Evolutionary conservation across 2,888 invertebrate genomes (phyloP), one percentile per base, ranked within the genome.

Genomic region (Apodemia zela): DNA sequence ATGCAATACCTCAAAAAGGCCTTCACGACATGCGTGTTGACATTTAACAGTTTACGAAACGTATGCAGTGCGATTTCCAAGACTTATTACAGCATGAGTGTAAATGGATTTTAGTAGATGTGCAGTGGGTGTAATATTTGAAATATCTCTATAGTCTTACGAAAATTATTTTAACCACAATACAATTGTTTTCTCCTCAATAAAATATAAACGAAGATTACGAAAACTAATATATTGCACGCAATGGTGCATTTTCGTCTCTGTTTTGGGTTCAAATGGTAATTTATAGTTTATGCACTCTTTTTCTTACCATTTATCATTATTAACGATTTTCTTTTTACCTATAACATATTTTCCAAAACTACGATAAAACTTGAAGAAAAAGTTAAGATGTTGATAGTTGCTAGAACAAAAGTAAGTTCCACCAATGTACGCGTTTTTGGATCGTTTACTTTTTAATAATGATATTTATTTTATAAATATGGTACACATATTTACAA

Each of bases 1-100:
- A 54, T 54, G 25, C 25, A 54, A 54, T 54, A 54, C 21, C 21
- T 54, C 51, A 57, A 47, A 60, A 25, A 62, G 59, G 38, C 60
- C 63, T 69, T 68, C 66, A 66, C 71, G 75, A 77, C 69, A 72
- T 76, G 74, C 77, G 75, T 74, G 75, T 74, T 88, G 86, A 73
- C 86, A 87, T 89, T 88, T 87, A 82, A 72, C 70, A 68, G 71
- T 81, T 88, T 85, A 77, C 87, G 87, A 86, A 85, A 87, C 73
- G 33, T 73, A 73, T 73, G 72, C 72, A 72, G 66, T 75, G 74
- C 73, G 75, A 78, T 78, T 76, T 77, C 77, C 77, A 72, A 74
- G 72, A 66, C 73, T 72, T 73, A 74, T 78, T 76, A 73, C 73
- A 71, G 60, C 63, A 73, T 69, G 66, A 68, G 73, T 77, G 75